phyloP scores from a whole-genome alignment of 2,888 invertebrate species.

The Lapara coniferarum region DNA sequence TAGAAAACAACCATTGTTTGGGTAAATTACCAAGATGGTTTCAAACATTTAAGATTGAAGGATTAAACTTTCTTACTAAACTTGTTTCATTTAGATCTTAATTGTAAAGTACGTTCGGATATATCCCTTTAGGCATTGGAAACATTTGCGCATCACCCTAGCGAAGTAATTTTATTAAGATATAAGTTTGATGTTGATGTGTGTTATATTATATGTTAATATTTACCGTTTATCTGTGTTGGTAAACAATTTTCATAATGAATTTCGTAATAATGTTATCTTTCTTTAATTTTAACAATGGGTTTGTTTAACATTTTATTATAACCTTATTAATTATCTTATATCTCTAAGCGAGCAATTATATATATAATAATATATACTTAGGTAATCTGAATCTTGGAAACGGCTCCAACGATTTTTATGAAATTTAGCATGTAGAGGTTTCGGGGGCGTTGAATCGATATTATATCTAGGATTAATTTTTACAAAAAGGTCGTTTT shows the following conservation, averaged over 20 bases:
- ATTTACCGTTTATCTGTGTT: background rate
- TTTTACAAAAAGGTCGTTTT: too few species aligned
- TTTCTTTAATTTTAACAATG: background rate
- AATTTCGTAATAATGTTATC: background rate
- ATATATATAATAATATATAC: too few species aligned
- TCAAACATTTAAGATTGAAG: background rate
- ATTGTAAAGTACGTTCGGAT: constrained; percentile 4
- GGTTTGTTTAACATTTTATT: background rate
- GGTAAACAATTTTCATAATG: background rate
- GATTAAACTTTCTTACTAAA: background rate
- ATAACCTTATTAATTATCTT: background rate
- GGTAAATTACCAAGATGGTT: background rate
- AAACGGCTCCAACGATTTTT: too few species aligned
- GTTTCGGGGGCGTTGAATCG: too few species aligned
- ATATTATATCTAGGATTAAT: too few species aligned
- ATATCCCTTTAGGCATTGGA: constrained; percentile 1
- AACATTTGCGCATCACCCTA: background rate
- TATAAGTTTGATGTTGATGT: background rate
- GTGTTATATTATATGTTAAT: background rate
- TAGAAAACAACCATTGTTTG: background rate
- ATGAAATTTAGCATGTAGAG: too few species aligned
- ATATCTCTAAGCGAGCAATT: too few species aligned
- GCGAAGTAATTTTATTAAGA: constrained; percentile 2
- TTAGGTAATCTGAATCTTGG: too few species aligned
- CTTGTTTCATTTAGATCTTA: background rate